Evolutionary conservation across 2,797 vertebrate genomes (phyloP).

Genomic region (Coracias cyanogaster): DNA sequence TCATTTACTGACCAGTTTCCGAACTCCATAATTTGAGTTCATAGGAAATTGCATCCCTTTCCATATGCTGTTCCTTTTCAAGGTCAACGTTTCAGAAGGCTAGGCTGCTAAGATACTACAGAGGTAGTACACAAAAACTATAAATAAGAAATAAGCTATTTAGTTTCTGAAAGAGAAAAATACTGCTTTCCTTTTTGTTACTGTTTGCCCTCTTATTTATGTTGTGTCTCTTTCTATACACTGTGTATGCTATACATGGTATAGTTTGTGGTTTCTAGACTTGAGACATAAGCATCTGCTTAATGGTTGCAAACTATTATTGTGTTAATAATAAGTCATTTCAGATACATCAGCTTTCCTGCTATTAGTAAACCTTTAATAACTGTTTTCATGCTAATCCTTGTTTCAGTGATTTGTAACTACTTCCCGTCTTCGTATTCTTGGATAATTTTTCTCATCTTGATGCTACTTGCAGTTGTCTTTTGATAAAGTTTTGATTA

Average conservation of each 20-base stretch:
- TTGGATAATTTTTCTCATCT: background rate
- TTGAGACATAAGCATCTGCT: background rate
- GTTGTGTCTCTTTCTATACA: background rate
- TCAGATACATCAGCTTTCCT: background rate
- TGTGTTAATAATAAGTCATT: background rate
- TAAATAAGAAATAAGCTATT: background rate
- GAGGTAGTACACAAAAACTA: background rate
- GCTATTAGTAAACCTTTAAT: background rate
- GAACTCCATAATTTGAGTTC: conserved; percentile 15
- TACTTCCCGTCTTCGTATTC: background rate
- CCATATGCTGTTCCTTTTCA: background rate
- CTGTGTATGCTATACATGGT: background rate
- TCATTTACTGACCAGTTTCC: background rate
- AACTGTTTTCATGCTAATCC: background rate
- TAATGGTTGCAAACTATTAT: background rate
- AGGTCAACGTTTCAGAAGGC: background rate
- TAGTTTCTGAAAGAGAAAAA: background rate
- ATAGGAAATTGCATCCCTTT: background rate
- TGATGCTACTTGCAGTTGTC: background rate
- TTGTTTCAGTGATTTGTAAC: background rate
- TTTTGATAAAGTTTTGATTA: background rate
- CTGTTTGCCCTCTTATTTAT: background rate
- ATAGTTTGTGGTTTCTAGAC: background rate
- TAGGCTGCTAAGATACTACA: background rate
- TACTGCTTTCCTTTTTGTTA: background rate